phyloP scores from a whole-genome alignment of 2,113 vertebrate species.

The Parus major region DNA sequence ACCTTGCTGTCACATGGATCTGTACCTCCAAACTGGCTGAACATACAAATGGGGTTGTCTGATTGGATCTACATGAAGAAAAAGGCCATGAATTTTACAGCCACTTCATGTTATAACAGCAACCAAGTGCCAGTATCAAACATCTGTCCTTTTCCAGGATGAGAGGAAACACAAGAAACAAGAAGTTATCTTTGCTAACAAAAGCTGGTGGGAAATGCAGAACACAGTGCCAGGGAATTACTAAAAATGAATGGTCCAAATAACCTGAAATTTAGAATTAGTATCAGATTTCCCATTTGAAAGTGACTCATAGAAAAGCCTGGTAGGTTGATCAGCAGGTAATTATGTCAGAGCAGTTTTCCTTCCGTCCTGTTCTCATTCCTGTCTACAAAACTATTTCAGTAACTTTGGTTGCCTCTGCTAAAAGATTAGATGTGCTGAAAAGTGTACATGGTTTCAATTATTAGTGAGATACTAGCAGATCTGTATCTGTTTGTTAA shows the following conservation, averaged over 20 bases:
- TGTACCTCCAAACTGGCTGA: neutral
- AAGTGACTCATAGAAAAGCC: neutral
- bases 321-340: neutral
- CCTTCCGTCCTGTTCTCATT: neutral
- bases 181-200: neutral
- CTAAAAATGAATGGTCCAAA: neutral
- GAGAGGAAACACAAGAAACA: neutral
- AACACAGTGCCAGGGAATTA: neutral
- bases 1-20: neutral
- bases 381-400: neutral
- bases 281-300: neutral
- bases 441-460: neutral
- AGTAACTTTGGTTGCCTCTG: neutral
- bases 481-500: neutral
- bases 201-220: neutral
- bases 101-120: neutral
- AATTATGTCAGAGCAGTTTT: neutral
- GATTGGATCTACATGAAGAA: neutral
- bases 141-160: neutral
- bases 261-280: neutral
- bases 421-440: neutral
- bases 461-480: neutral
- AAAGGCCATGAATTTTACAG: slow-evolving; percentile 2
- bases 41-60: neutral
- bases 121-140: neutral